Evolutionary conservation across 2,113 vertebrate genomes (phyloP), one percentile per base, ranked within the genome.

Genomic region (Salvelinus fontinalis): DNA sequence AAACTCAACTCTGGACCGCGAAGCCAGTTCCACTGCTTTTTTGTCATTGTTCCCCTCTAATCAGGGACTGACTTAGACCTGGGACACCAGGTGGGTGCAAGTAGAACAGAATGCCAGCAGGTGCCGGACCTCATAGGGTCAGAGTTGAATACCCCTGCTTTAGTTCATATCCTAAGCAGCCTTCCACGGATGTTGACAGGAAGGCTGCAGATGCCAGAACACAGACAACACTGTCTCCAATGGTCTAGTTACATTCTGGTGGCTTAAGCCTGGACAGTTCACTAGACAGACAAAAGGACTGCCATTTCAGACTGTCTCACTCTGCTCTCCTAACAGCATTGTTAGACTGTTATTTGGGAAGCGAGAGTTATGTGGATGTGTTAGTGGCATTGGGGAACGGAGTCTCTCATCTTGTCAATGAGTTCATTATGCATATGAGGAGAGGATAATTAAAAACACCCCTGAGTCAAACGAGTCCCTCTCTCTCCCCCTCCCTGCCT

Each of bases 241-340:
- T 9, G 39, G 39, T 39, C 39, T 39, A 39, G 39, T 39, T 39
- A 9, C 39, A 39, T 39, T 39, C 39, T 39, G 9, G 51, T 57
- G 18, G 51, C 51, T 20, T 57, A 57, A 20, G 18, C 51, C 16
- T 57, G 51, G 13, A 3, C 13, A 0, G 3, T 54, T 18, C 14
- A 54, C 29, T 72, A 22, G 2, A 13, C 70, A 73, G 69, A 75
- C 65, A 71, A n/a, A 71, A n/a, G n/a, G 2, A 5, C n/a, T 20
- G 57, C 57, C 57, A 60, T 5, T 60, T 7, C 57, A 60, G 49
- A 20, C 57, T 60, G 5, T 51, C 14, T 51, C 49, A 14, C 49
- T 51, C 49, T 51, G 14, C 67, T 7, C 31, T 34, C 31, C 29
- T 6, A 31, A 34, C 14, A 5, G 29, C 66, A 18, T 14, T 24